Evolutionary conservation across 2,888 invertebrate genomes (phyloP).

Genomic region (Erannis defoliaria): DNA sequence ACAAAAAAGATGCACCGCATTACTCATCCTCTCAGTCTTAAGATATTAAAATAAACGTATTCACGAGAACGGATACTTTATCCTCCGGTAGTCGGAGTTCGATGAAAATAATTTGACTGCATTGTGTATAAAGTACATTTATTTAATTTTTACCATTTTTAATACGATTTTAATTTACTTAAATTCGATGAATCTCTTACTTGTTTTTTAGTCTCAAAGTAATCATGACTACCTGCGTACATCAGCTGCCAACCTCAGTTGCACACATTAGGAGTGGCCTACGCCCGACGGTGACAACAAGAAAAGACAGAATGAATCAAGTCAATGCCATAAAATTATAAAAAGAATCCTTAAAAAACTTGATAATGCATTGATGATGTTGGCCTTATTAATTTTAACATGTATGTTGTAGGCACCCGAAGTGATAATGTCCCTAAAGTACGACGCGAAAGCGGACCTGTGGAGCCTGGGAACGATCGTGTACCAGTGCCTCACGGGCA

Average conservation of each 20-base stretch:
- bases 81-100: conserved; percentile 8
- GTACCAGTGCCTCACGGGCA: conserved; percentile 99
- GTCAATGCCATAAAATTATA: neutral
- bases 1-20: conserved; percentile 6
- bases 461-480: conserved; percentile 99
- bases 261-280: too few species aligned
- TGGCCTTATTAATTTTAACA: neutral
- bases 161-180: too few species aligned
- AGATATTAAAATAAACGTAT: conserved; percentile 29
- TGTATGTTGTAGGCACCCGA: conserved; percentile 92
- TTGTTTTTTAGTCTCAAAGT: neutral
- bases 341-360: neutral
- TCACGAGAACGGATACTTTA: conserved; percentile 13
- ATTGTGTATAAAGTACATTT: neutral
- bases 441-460: conserved; percentile 99
- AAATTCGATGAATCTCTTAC: too few species aligned
- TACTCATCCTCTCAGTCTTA: conserved; percentile 24
- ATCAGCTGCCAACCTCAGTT: too few species aligned
- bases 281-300: too few species aligned
- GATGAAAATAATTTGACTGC: conserved; percentile 4
- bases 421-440: conserved; percentile 99
- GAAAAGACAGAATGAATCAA: too few species aligned
- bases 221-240: too few species aligned
- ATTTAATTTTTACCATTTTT: too few species aligned
- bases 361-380: neutral